Evolutionary conservation across 1,140 invertebrate genomes (phyloP).

Genomic region (Holotrichia oblita): DNA sequence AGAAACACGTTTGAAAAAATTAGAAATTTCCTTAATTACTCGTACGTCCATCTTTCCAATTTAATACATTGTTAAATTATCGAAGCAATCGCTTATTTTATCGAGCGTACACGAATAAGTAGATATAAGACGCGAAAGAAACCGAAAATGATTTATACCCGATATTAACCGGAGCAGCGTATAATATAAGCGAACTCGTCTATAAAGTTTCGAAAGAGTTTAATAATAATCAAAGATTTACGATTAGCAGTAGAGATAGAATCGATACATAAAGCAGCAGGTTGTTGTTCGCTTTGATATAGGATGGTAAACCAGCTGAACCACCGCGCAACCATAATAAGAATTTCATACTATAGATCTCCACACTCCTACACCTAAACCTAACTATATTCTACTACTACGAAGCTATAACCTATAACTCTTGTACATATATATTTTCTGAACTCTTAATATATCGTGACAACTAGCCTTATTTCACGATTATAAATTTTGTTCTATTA

Average conservation of each 20-base stretch:
- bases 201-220: conserved; percentile 36
- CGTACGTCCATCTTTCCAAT: no score
- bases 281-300: neutral
- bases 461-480: neutral
- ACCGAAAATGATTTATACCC: conserved; percentile 1
- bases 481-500: neutral
- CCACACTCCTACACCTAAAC: neutral
- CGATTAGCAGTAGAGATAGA: conserved; percentile 4
- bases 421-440: conserved; percentile 4
- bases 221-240: conserved; percentile 35
- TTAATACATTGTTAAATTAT: no score
- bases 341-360: neutral
- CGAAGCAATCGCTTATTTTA: no score
- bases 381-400: neutral
- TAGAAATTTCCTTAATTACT: no score
- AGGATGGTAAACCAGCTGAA: neutral
- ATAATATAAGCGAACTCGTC: neutral
- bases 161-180: conserved; percentile 17
- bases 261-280: conserved; percentile 18
- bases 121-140: neutral
- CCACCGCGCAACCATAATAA: neutral
- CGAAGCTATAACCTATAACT: neutral
- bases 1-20: no score
- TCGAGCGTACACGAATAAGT: no score
- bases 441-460: conserved; percentile 23